Evolutionary conservation across 2,888 invertebrate species (phyloP).

Genomic region (Ornithoptera alexandrae): DNA sequence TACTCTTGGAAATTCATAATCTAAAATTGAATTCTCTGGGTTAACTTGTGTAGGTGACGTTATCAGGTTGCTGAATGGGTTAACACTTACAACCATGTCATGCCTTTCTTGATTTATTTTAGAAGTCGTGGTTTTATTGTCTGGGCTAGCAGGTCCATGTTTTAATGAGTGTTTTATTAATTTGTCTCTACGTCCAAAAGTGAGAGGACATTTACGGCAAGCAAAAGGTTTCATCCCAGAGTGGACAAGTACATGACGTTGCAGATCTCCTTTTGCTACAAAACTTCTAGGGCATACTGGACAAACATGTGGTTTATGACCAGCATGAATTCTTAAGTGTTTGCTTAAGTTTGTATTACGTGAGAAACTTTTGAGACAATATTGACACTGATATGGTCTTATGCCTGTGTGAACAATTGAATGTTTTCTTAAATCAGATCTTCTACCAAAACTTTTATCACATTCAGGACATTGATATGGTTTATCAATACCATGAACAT

Average conservation of each 20-base stretch:
- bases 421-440: conserved; percentile 86
- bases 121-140: conserved; percentile 49
- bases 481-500: conserved; percentile 84
- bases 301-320: conserved; percentile 86
- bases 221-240: conserved; percentile 83
- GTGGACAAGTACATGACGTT: conserved; percentile 84
- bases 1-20: conserved; percentile 72
- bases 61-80: conserved; percentile 78
- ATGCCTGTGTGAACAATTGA: conserved; percentile 88
- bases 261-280: conserved; percentile 83
- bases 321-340: conserved; percentile 86
- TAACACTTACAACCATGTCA: conserved; percentile 82
- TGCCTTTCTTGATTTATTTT: conserved; percentile 60
- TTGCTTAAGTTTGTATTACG: conserved; percentile 88
- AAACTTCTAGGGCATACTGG: conserved; percentile 86
- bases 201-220: conserved; percentile 83
- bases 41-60: conserved; percentile 62
- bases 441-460: conserved; percentile 83
- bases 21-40: conserved; percentile 48
- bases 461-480: conserved; percentile 86
- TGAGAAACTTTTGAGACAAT: conserved; percentile 87
- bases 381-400: conserved; percentile 85
- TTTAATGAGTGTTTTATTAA: conserved; percentile 83
- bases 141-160: conserved; percentile 72
- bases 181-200: conserved; percentile 85